Evolutionary conservation across 2,797 vertebrate species (phyloP), one percentile per base, ranked within the genome.

Genomic region (Karalla daura): DNA sequence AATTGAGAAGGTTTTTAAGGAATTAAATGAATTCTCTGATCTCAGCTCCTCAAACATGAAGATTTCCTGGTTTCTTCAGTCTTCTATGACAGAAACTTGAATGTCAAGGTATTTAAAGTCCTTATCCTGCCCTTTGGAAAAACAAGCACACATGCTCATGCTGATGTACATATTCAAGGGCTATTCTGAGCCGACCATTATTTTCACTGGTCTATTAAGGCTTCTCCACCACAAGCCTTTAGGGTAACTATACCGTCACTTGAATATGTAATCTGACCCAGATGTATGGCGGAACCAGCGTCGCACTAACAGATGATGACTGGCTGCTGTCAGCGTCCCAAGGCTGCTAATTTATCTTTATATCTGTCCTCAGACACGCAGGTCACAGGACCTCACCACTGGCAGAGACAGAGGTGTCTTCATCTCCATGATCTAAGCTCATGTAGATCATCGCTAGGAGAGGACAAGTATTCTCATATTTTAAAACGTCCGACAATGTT

Each of bases 261-360:
- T 9, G 32, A 53, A 30, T 33, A 47, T 62, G 37, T 66, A 6
- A 13, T 46, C 30, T 47, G 36, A 73, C 50, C 17, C 13, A 18
- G 69, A 58, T 59, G 13, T 27, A 18, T 0, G 5, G 36, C 60
- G 10, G 50, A 53, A 45, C 6, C 30, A 63, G 54, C 41, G 20
- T 61, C 27, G 43, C 53, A 4, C 18, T 65, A 63, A 73, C 63
- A 75, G 53, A 77, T 84, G 77, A 79, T 59, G 72, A 81, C 67
- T 75, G 80, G 53, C 63, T 70, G 77, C 69, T 84, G 85, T 86
- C 80, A 79, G 49, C 23, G 35, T 33, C 43, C 60, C 49, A 63
- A 52, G 64, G 76, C 23, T 56, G 65, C 56, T 71, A 62, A 84
- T 87, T 73, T 76, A 66, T 85, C 76, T 75, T 61, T 1, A 5